Conservation (phyloP, 2,888 invertebrate species). For the Perithous albicinctus region DNA sequence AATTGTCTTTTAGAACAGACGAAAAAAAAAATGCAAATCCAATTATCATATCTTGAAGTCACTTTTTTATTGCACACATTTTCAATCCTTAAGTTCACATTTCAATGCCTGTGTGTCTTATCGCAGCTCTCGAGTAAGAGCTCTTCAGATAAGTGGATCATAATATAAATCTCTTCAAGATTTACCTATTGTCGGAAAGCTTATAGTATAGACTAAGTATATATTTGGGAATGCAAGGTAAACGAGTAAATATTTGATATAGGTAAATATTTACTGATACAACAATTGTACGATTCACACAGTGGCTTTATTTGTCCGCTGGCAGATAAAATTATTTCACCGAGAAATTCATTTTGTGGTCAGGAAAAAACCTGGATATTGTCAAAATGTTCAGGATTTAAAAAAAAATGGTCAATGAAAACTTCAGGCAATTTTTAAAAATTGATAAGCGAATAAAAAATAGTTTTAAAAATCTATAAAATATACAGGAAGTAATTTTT, state of each 20-base stretch:
- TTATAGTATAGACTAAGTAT: neutral
- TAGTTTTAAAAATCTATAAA: too few species aligned
- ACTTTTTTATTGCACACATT: neutral
- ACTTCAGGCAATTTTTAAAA: too few species aligned
- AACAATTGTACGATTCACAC: conserved; percentile 1
- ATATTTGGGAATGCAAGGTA: conserved; percentile 18
- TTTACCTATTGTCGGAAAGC: conserved; percentile 11
- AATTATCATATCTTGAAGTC: too few species aligned
- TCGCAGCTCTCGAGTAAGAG: conserved; percentile 26
- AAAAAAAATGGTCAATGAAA: too few species aligned
- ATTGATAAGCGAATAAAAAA: too few species aligned
- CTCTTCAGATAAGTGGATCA: conserved; percentile 26
- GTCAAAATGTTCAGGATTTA: too few species aligned
- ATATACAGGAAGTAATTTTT: too few species aligned
- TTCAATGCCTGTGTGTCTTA: conserved; percentile 17
- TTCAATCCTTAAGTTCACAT: neutral
- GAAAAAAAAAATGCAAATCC: too few species aligned
- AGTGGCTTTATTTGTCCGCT: neutral
- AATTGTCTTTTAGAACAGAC: too few species aligned
- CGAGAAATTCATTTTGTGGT: too few species aligned
- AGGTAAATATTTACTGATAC: conserved; percentile 23
- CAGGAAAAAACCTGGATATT: too few species aligned
- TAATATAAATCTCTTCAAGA: neutral
- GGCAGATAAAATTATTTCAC: neutral
- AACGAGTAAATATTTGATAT: conserved; percentile 19